phyloP scores from a whole-genome alignment of 2,888 invertebrate genomes.

The Therioaphis trifolii region DNA sequence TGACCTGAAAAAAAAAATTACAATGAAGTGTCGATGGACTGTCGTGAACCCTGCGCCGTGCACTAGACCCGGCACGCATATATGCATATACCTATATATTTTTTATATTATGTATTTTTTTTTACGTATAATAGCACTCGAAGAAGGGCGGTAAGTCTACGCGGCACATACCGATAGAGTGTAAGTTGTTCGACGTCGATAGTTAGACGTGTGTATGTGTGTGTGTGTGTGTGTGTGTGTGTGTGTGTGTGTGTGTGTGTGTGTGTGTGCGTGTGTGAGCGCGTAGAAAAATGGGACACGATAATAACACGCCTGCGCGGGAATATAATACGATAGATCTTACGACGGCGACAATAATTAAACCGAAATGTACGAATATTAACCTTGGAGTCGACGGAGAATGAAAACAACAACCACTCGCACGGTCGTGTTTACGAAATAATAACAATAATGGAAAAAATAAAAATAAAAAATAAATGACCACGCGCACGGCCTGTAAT shows the following conservation, averaged over 20 bases:
- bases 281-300: slow-evolving; percentile 37
- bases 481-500: not conserved
- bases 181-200: slow-evolving; percentile 31
- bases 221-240: not conserved
- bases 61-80: not conserved
- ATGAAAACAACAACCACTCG: not conserved
- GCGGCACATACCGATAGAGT: slow-evolving; percentile 14
- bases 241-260: not conserved
- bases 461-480: no score
- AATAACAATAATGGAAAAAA: no score
- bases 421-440: slow-evolving; percentile 37
- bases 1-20: slow-evolving; percentile 32
- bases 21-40: slow-evolving; percentile 36
- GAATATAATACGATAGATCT: slow-evolving; percentile 10
- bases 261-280: not conserved
- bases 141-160: slow-evolving; percentile 36
- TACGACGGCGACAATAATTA: slow-evolving; percentile 46
- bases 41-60: slow-evolving; percentile 26
- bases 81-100: no score
- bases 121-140: not conserved
- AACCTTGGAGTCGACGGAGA: slow-evolving; percentile 21
- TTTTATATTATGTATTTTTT: no score
- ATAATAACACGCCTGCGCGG: slow-evolving; percentile 33
- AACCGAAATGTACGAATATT: slow-evolving; percentile 18
- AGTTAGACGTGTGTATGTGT: not conserved